Conservation (phyloP, 1,140 invertebrate species). For the Lucilia cuprina region DNA sequence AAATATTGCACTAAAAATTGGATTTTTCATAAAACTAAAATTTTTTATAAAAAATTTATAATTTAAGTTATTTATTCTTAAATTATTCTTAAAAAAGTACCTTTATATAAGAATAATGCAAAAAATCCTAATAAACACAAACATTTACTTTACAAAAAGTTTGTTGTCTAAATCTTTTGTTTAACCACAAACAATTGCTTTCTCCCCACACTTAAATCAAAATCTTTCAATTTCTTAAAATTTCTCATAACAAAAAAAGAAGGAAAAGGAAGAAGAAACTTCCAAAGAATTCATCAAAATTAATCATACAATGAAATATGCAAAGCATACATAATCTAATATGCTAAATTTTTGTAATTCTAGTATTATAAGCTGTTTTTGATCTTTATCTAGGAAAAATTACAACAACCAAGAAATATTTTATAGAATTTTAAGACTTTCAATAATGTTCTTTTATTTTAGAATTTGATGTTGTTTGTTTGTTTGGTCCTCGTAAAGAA, state of each 20-base stretch:
- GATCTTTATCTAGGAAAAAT: background rate
- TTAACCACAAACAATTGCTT: too few relatives aligned
- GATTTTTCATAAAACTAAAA: too few relatives aligned
- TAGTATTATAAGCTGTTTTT: background rate
- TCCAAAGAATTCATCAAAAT: background rate
- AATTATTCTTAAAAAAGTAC: too few relatives aligned
- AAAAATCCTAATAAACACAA: too few relatives aligned
- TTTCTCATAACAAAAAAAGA: background rate
- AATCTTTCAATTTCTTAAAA: too few relatives aligned
- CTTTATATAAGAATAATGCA: too few relatives aligned
- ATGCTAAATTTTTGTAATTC: background rate
- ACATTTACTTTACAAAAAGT: too few relatives aligned
- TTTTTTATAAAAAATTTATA: too few relatives aligned
- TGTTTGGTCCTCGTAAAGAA: background rate
- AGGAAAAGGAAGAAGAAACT: background rate
- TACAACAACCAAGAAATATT: background rate
- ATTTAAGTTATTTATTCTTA: too few relatives aligned
- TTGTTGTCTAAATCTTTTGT: too few relatives aligned
- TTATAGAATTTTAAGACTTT: background rate
- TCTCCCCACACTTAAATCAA: too few relatives aligned
- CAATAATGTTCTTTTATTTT: background rate
- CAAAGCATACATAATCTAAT: background rate
- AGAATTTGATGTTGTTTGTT: background rate
- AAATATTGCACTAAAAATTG: too few relatives aligned
- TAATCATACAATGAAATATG: background rate